Evolutionary conservation across 2,113 vertebrate genomes (phyloP).

Genomic region (Oreochromis tanganicae): DNA sequence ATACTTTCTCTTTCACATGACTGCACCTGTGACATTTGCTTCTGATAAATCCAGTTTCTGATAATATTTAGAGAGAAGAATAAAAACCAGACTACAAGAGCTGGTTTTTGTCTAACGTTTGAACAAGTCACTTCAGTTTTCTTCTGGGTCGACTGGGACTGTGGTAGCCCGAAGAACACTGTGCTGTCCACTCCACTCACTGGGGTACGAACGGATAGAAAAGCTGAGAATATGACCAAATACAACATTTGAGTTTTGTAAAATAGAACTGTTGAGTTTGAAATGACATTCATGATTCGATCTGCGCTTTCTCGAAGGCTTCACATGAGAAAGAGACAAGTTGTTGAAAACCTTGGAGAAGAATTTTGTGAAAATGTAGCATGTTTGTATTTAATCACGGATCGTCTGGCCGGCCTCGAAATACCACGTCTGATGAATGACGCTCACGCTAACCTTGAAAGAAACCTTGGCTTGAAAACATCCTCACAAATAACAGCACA

Average conservation of each 20-base stretch:
- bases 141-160: background rate
- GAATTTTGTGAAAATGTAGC: background rate
- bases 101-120: background rate
- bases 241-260: background rate
- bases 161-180: background rate
- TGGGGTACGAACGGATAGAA: background rate
- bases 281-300: background rate
- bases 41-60: background rate
- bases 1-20: background rate
- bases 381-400: slow-evolving; percentile 10
- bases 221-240: background rate
- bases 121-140: background rate
- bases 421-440: slow-evolving; percentile 40
- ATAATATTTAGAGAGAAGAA: background rate
- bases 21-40: background rate
- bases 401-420: slow-evolving; percentile 53
- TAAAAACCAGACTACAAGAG: background rate
- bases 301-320: background rate
- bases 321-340: background rate
- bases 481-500: slow-evolving; percentile 24
- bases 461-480: slow-evolving; percentile 42
- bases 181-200: background rate
- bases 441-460: slow-evolving; percentile 49
- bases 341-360: background rate
- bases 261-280: background rate